Percentiles rank a stretch among this genome's conserved stretches.
Conservation (phyloP, 2,113 vertebrate species). For the Lagopus muta region DNA sequence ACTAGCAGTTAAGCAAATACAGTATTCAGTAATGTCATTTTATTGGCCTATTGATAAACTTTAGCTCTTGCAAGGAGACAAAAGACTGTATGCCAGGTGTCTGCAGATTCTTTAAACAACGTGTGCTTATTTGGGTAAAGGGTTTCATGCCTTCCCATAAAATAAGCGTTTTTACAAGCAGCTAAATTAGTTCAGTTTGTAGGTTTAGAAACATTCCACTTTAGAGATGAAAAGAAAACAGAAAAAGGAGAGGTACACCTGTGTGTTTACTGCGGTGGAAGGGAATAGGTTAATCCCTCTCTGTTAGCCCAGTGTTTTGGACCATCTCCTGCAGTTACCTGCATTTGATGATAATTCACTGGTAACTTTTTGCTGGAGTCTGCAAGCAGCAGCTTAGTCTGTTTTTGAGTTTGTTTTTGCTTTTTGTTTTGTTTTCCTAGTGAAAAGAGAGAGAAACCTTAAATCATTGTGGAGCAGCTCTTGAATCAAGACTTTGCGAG, state of each 20-base stretch:
- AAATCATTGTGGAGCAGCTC: not conserved
- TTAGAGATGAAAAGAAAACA: not conserved
- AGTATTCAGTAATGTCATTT: not conserved
- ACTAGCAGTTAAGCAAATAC: not conserved
- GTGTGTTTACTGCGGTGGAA: not conserved
- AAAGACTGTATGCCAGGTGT: not conserved
- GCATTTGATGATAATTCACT: not conserved
- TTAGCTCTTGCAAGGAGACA: not conserved
- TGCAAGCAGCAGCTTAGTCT: not conserved
- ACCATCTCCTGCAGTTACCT: not conserved
- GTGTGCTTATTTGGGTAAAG: not conserved
- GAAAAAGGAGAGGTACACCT: not conserved
- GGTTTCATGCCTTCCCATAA: not conserved
- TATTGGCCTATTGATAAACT: not conserved
- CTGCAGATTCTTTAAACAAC: not conserved
- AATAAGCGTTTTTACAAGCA: not conserved
- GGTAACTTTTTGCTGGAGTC: not conserved
- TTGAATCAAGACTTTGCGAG: not conserved
- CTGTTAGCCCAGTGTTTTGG: not conserved
- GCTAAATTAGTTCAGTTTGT: not conserved
- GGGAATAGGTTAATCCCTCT: not conserved
- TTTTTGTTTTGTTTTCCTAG: not conserved
- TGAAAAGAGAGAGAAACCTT: not conserved
- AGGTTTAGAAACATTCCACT: not conserved
- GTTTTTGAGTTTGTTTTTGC: not conserved